These are phyloP conservation scores for Romanogobio albipinnatus DNA, from an alignment of 2,113 vertebrate genomes.

Conservation along the genomic window DNA sequence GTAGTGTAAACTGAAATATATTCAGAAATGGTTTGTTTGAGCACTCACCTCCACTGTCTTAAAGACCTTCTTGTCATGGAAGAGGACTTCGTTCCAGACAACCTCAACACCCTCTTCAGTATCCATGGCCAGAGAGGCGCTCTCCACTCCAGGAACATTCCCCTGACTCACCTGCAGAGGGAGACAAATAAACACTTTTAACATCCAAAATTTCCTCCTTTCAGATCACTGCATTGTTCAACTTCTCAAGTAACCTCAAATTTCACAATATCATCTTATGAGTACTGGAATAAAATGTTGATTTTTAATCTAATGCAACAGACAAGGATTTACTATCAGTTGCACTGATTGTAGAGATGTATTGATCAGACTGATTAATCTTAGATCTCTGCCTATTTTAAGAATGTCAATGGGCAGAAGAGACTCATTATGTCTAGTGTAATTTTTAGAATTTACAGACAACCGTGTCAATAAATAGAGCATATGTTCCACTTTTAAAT, in stretches of 20 bases:
- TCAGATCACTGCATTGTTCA: neutral
- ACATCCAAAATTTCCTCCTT: neutral
- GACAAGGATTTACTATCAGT: neutral
- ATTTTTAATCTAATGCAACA: neutral
- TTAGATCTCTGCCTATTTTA: no score
- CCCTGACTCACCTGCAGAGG: slow-evolving; percentile 88
- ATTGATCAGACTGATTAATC: neutral
- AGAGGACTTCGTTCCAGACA: slow-evolving; percentile 94
- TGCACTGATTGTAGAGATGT: neutral
- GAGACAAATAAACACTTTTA: neutral
- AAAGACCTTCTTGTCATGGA: slow-evolving; percentile 89
- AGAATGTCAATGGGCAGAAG: no score
- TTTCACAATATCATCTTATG: neutral
- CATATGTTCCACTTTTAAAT: no score
- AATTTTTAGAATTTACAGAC: no score
- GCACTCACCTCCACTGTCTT: slow-evolving; percentile 84
- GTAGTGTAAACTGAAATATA: neutral
- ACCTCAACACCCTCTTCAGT: slow-evolving; percentile 95
- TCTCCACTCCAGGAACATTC: slow-evolving; percentile 92
- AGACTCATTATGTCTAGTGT: no score
- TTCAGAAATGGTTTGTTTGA: neutral
- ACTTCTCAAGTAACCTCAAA: neutral
- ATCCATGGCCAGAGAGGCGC: slow-evolving; percentile 95
- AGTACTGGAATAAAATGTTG: neutral
- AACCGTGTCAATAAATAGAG: no score